Base-by-base conservation (phyloP, 2,113 vertebrate species). In the Arvicanthis niloticus region DNA sequence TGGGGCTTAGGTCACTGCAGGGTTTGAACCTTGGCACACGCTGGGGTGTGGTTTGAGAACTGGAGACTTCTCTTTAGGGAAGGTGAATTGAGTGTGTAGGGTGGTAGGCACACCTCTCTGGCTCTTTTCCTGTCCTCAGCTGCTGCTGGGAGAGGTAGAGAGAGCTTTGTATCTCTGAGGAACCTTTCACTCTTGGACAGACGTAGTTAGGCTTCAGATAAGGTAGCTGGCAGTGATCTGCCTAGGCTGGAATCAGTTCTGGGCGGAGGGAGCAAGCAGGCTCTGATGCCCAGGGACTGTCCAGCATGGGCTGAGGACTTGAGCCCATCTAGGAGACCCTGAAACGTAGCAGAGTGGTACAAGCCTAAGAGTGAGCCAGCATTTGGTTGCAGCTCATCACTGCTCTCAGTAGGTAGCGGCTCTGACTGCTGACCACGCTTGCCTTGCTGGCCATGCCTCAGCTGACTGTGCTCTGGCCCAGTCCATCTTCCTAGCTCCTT, bases 381-480 rank as follows among this genome's bases (percentile, higher is more conserved):
- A 7, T 77, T 86, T 78, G 24, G 88, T 42, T 48, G 37, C 7
- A 48, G 91, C 80, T 87, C 40, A 29, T 31, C 21, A 1, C 48
- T 88, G 87, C 58, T 67, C 7, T 87, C 70, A n/a, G 60, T 26
- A 62, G 53, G n/a, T 51, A 13, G 34, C 26, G 65, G 60, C 31
- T 26, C 40, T 42, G 26, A 77, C 53, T 65, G 12, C 65, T 84
- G 40, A 70, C 16, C 13, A 3, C 62, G 26, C 8, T 68, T 16
- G 73, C 70, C 56, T 48, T 62, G 16, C 17, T 29, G 81, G 72
- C 53, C 8, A 19, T 31, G 11, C 29, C 34, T 45, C 70, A 40
- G 37, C 26, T 24, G 8, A 0, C 11, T 13, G 80, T 37, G 45
- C 0, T 16, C 42, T 37, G 9, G 53, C 29, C 62, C 19, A 0